Evolutionary conservation across 2,797 vertebrate genomes (phyloP).

Genomic region (Graptemys geographica): DNA sequence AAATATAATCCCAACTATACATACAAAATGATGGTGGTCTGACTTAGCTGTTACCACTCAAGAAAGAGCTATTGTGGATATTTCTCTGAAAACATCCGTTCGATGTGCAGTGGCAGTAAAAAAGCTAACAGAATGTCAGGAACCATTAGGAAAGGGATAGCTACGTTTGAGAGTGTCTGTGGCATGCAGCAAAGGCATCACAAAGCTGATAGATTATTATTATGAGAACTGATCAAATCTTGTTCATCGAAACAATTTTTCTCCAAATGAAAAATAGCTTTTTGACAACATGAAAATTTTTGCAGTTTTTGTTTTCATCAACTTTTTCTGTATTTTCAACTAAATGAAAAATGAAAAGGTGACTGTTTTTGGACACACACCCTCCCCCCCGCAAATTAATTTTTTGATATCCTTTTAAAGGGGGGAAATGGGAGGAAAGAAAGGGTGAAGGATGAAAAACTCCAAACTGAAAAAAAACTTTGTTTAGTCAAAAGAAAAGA

Average conservation of each 20-base stretch:
- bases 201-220: neutral
- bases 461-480: neutral
- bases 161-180: accelerated
- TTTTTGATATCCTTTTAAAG: neutral
- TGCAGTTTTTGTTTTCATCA: neutral
- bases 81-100: neutral
- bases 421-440: neutral
- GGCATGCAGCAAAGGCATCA: neutral
- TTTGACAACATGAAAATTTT: neutral
- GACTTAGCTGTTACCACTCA: neutral
- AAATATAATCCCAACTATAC: neutral
- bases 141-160: neutral
- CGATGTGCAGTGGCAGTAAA: neutral
- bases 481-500: accelerated
- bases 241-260: neutral
- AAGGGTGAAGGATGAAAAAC: neutral
- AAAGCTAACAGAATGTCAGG: neutral
- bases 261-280: neutral
- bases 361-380: neutral
- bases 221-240: neutral
- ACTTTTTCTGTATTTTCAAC: neutral
- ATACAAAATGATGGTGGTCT: neutral
- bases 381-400: too few species aligned
- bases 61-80: neutral
- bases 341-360: neutral